Evolutionary conservation across 2,888 invertebrate species (phyloP), one percentile per base, ranked within the genome.

Genomic region (Lycophotia porphyrea): DNA sequence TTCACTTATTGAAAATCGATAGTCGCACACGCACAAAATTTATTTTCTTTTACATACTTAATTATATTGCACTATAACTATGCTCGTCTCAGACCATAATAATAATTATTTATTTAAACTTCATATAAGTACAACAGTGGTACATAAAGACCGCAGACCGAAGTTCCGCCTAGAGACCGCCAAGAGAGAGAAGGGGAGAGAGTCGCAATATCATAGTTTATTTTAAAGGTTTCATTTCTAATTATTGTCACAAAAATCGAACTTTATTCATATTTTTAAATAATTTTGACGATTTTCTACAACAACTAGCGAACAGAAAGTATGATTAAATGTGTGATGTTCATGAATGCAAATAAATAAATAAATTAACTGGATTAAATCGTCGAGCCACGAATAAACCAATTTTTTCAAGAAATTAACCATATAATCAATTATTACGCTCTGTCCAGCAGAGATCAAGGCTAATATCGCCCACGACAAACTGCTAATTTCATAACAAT

Each of bases 401-500:
- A 36, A 49, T 47, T 60, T 60, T 42, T 65, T 49, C 21, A 42
- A 74, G 82, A 71, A 76, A 78, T 82, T 78, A 83, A 72, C 83
- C 82, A 84, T 88, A 84, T 86, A 84, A 89, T 89, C 81, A 85
- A 83, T 68, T 82, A 68, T 64, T 77, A 77, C 76, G 78, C 49
- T 60, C 49, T 60, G 74, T 78, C 36, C 71, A 76, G 36, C 64
- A 76, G 88, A 89, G 92, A 92, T 91, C 94, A 94, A 94, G 94
- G 94, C 87, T 91, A 89, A 84, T 80, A 86, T 90, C 92, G 91
- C 91, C 93, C 90, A 93, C 92, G 81, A 78, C 84, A 86, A 44
- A 73, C 85, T 87, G 87, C 88, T 90, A 91, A 93, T 94, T 94
- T 92, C 90, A 93, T 90, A 91, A 90, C 90, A 92, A 92, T 94